These are phyloP conservation scores for Coptotermes formosanus DNA, from an alignment of 1,140 invertebrate species.

Conservation along the genomic window DNA sequence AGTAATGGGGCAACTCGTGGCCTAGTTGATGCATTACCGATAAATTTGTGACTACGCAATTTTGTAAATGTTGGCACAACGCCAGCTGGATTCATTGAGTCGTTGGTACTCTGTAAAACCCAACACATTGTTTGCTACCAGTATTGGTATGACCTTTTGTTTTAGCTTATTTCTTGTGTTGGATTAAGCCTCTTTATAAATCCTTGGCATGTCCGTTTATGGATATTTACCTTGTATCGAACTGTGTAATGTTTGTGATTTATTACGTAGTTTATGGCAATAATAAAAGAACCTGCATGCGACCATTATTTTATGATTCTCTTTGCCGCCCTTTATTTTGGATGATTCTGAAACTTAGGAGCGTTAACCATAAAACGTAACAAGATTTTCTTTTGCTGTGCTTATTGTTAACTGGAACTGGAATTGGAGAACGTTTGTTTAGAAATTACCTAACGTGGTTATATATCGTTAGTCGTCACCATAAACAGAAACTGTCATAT, in stretches of 20 bases:
- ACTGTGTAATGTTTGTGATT: not conserved
- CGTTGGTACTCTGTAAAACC: not conserved
- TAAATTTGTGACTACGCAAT: constrained; percentile 1
- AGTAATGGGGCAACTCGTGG: constrained; percentile 38
- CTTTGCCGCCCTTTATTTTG: not conserved
- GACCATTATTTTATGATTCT: not conserved
- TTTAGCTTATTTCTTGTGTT: not conserved
- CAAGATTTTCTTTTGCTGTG: too few relatives aligned
- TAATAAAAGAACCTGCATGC: not conserved
- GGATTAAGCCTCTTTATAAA: not conserved
- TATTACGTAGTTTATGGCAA: not conserved
- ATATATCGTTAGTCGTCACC: too few relatives aligned
- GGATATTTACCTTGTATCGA: not conserved
- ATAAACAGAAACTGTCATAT: too few relatives aligned
- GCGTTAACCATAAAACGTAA: too few relatives aligned
- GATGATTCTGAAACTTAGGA: too few relatives aligned
- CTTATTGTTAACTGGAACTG: too few relatives aligned
- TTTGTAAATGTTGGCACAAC: not conserved
- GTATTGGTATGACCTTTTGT: not conserved
- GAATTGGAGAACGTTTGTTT: too few relatives aligned
- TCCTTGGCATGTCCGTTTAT: not conserved
- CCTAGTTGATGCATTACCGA: constrained; percentile 39
- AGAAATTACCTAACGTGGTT: too few relatives aligned
- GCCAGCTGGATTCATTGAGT: not conserved
- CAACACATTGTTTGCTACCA: not conserved